Evolutionary conservation across 2,113 vertebrate species (phyloP).

Genomic region (Corynorhinus townsendii): DNA sequence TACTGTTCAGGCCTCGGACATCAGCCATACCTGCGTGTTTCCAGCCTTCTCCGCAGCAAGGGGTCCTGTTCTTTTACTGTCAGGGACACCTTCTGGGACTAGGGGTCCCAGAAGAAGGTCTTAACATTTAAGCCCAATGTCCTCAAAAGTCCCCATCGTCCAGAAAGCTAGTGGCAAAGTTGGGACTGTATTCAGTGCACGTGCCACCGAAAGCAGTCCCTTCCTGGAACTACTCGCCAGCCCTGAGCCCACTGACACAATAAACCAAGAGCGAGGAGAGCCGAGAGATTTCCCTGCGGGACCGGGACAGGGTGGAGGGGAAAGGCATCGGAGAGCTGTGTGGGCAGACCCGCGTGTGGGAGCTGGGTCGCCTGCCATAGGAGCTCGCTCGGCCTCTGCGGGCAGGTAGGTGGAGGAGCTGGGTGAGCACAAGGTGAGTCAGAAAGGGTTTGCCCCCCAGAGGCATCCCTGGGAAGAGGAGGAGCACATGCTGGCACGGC

Average conservation of each 20-base stretch:
- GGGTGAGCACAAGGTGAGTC: neutral
- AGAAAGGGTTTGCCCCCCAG: neutral
- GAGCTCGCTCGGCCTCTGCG: neutral
- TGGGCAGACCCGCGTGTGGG: too few species aligned
- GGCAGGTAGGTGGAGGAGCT: too few species aligned
- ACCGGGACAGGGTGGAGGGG: neutral
- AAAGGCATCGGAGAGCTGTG: neutral
- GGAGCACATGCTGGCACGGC: neutral
- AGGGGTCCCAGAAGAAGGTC: neutral
- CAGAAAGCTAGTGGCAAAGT: neutral
- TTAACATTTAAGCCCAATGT: neutral
- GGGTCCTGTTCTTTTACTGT: neutral
- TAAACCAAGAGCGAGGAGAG: neutral
- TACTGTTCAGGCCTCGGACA: neutral
- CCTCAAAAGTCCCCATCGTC: neutral
- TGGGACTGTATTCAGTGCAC: neutral
- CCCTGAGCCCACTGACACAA: neutral
- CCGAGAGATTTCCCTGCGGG: neutral
- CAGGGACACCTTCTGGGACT: neutral
- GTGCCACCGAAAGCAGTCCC: neutral
- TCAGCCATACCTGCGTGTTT: neutral
- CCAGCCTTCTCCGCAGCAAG: neutral
- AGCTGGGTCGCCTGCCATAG: neutral
- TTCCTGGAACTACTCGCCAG: neutral
- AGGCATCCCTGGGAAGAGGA: neutral